Conservation (phyloP, 2,888 invertebrate species). For the Halictus ligatus region DNA sequence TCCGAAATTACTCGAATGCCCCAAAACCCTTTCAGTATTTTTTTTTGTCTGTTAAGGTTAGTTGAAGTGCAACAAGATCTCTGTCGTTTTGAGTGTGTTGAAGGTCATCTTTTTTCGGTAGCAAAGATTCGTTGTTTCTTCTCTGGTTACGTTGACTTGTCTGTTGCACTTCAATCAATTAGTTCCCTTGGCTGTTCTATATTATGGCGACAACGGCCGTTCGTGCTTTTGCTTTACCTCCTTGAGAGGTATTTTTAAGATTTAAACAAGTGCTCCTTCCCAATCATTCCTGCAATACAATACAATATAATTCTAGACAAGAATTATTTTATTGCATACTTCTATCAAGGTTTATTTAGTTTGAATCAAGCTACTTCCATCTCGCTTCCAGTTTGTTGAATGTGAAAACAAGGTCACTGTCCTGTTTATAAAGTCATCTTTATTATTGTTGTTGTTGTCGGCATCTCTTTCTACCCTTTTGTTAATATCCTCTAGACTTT, state of each 20-base stretch:
- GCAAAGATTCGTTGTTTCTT: neutral
- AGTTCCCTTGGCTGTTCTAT: constrained; percentile 68
- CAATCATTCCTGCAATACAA: constrained; percentile 60
- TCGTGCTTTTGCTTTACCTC: constrained; percentile 77
- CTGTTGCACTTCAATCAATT: constrained; percentile 76
- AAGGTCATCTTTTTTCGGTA: neutral
- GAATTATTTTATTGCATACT: constrained; percentile 68
- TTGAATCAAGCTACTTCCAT: constrained; percentile 77
- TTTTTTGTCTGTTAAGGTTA: constrained; percentile 66
- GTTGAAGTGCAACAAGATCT: constrained; percentile 74
- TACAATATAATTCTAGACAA: constrained; percentile 44
- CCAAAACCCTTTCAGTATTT: constrained; percentile 63
- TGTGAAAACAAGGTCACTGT: constrained; percentile 80
- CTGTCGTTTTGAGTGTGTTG: neutral
- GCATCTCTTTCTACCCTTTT: constrained; percentile 45
- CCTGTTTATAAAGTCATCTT: constrained; percentile 66
- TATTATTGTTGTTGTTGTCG: constrained; percentile 54
- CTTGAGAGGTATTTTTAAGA: constrained; percentile 69
- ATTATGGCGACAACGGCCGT: constrained; percentile 67
- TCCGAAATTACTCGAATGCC: constrained; percentile 69
- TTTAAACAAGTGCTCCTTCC: constrained; percentile 69
- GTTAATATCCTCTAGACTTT: constrained; percentile 61
- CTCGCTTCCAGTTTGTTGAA: constrained; percentile 82
- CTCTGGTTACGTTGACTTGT: constrained; percentile 12
- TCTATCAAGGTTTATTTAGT: constrained; percentile 72